These are phyloP conservation scores for Liolophura sinensis DNA, from an alignment of 1,140 invertebrate species.

Conservation along the genomic window DNA sequence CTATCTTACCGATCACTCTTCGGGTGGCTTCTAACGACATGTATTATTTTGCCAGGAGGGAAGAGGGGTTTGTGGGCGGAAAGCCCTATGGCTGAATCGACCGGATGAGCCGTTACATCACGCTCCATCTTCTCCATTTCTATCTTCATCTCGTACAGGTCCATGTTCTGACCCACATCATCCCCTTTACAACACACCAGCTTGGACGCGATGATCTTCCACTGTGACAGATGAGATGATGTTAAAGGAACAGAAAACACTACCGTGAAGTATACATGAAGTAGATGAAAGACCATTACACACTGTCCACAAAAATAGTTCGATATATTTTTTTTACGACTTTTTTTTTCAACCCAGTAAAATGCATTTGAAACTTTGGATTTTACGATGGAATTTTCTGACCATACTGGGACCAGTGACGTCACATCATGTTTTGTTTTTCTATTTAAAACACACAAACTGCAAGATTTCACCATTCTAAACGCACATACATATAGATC, in stretches of 20 bases:
- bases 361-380: too few relatives aligned
- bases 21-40: conserved; percentile 87
- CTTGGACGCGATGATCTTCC: conserved; percentile 85
- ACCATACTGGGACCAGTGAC: too few relatives aligned
- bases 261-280: too few relatives aligned
- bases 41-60: conserved; percentile 86
- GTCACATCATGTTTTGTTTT: too few relatives aligned
- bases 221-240: conserved; percentile 63
- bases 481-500: too few relatives aligned
- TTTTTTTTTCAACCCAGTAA: too few relatives aligned
- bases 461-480: too few relatives aligned
- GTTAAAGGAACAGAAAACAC: background rate
- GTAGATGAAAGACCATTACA: too few relatives aligned
- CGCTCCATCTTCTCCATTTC: conserved; percentile 45
- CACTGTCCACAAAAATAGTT: too few relatives aligned
- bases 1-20: conserved; percentile 81
- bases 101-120: conserved; percentile 65
- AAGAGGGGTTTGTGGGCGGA: conserved; percentile 78
- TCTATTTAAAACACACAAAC: too few relatives aligned
- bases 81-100: conserved; percentile 58
- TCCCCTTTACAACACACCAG: conserved; percentile 76
- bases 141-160: conserved; percentile 64
- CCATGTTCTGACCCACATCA: conserved; percentile 46
- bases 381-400: too few relatives aligned
- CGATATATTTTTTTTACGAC: too few relatives aligned